Conservation (phyloP, 2,113 vertebrate genomes). For the Alligator sinensis region DNA sequence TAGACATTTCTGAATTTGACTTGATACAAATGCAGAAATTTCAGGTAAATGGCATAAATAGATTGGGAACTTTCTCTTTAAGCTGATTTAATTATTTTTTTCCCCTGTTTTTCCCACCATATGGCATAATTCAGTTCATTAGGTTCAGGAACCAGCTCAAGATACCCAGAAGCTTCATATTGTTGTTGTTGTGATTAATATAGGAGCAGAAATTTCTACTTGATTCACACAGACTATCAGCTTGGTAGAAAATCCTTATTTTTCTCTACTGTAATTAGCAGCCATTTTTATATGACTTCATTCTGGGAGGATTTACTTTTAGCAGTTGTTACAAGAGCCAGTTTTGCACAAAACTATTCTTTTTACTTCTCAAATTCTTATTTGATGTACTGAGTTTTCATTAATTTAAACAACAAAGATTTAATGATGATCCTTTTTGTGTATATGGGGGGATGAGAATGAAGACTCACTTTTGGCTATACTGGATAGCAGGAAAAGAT, state of each 20-base stretch:
- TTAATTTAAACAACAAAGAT: slow-evolving; percentile 43
- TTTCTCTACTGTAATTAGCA: not conserved
- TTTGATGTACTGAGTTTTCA: slow-evolving; percentile 38
- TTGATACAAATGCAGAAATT: not conserved
- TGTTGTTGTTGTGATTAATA: not conserved
- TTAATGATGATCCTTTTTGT: not conserved
- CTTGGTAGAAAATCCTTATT: not conserved
- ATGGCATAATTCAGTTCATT: not conserved
- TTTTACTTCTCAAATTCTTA: not conserved
- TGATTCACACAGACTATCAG: not conserved
- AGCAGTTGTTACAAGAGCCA: not conserved
- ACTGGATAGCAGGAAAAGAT: not conserved
- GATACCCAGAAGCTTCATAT: not conserved
- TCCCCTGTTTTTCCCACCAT: fast-evolving
- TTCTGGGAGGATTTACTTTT: not conserved
- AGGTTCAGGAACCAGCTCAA: not conserved
- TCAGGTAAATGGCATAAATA: not conserved
- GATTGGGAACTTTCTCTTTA: not conserved
- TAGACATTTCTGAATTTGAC: not conserved
- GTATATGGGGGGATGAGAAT: not conserved
- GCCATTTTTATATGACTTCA: not conserved
- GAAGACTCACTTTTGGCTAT: not conserved
- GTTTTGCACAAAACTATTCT: not conserved
- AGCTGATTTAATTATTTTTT: not conserved
- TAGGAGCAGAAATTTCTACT: not conserved